A percentile compares a stretch with the other conserved stretches of the same genome.
Evolutionary conservation across 2,113 vertebrate species (phyloP).

Genomic region (Cochlearius cochlearius): DNA sequence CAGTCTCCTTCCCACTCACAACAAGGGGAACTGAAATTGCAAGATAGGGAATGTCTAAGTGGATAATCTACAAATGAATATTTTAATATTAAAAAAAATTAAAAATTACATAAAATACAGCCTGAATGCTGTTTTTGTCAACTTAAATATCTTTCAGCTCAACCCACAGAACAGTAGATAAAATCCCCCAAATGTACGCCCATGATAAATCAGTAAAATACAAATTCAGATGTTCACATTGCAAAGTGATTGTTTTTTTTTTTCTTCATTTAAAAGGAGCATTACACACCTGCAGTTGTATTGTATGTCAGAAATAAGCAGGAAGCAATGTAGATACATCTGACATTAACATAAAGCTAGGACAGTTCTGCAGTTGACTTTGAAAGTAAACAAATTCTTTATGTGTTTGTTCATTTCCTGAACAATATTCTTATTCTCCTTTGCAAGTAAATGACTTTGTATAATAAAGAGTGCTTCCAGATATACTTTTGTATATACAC

Average conservation of each 20-base stretch:
- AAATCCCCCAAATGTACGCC: neutral
- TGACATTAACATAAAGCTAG: neutral
- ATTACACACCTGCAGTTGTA: neutral
- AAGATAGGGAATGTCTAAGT: neutral
- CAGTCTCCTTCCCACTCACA: neutral
- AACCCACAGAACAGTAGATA: neutral
- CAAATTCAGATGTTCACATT: neutral
- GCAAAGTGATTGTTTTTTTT: neutral
- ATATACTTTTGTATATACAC: neutral
- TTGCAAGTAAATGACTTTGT: neutral
- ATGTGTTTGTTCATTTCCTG: neutral
- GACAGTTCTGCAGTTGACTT: neutral
- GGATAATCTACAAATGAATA: neutral
- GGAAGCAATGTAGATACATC: neutral
- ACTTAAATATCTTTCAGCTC: neutral
- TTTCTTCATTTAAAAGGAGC: neutral
- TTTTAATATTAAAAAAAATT: neutral
- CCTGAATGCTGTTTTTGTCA: neutral
- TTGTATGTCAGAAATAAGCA: neutral
- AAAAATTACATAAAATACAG: neutral
- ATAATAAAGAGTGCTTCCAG: neutral
- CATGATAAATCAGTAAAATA: neutral
- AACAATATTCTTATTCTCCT: neutral
- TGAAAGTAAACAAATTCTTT: constrained; percentile 12
- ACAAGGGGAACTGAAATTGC: neutral